Base-by-base conservation (phyloP, 2,113 vertebrate species). In the Coregonus clupeaformis region DNA sequence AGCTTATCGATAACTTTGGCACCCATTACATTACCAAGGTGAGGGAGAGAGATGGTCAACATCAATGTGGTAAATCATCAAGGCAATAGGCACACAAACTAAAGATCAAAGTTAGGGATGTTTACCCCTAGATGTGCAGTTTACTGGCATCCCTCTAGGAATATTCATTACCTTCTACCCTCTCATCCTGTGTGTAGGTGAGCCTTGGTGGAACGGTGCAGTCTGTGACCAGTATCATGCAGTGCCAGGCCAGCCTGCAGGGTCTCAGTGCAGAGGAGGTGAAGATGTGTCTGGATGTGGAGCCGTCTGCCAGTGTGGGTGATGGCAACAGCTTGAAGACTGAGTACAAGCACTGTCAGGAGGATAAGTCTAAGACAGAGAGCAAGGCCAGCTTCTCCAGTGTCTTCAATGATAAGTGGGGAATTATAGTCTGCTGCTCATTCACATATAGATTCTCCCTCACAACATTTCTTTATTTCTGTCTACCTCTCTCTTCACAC, bases 1-100 rank as follows among this genome's bases (percentile, higher is more conserved):
- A 80, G 32, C 75, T 94, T 18, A 92, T 94, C 4, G 83, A 91
- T 49, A 84, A 59, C 72, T 94, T 90, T 11, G 94, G 94, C 25
- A 94, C 94, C 5, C 94, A 94, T 80, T 94, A 83, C 78, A 81
- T 94, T 84, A 92, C 85, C 3, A 92, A 92, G 86, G 93, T 93
- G 74, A 86, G 55, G 30, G 36, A n/a, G 3, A 42, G 27, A n/a
- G 2, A 13, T 27, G 24, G 25, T 18, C 18, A 18, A 49, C 25
- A 66, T 24, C 59, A 71, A 57, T 14, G 29, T 6, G n/a, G 20
- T 14, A 57, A 66, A 65, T 71, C 18, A 24, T 75, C 24, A 32
- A 63, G 45, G 29, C 16, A 14, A 6, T 52, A 57, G 49, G 25
- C 11, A 16, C 30, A 45, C 7, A 20, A 25, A 16, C 27, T 29